A percentile compares a stretch with the other conserved stretches of the same genome.
These are phyloP conservation scores for Numida meleagris DNA, from an alignment of 2,113 vertebrate genomes.

Conservation along the genomic window DNA sequence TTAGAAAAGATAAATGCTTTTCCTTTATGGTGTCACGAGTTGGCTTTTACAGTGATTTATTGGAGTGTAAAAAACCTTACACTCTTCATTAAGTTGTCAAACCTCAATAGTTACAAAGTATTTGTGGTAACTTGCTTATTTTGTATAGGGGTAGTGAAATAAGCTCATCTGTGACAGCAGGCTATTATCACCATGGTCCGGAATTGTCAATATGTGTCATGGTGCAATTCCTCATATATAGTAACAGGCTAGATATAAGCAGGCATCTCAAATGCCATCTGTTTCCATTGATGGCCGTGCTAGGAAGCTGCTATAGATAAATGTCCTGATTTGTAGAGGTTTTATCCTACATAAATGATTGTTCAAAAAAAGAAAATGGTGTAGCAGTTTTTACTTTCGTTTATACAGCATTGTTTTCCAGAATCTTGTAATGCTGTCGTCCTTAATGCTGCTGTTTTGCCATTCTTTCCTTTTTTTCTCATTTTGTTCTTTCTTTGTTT, in stretches of 20 bases:
- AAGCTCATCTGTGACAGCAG: not conserved
- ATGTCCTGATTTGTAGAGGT: not conserved
- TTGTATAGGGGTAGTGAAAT: not conserved
- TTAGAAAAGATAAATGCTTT: not conserved
- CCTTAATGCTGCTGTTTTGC: not conserved
- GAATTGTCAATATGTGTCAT: too few relatives aligned
- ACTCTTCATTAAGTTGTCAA: rapidly evolving
- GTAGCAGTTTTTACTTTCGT: not conserved
- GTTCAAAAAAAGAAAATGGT: not conserved
- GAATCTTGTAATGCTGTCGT: rapidly evolving
- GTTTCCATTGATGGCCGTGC: not conserved
- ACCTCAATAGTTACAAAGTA: not conserved
- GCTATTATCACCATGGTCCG: not conserved
- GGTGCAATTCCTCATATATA: not conserved
- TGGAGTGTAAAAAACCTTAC: not conserved
- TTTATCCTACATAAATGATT: not conserved
- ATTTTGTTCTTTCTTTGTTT: not conserved
- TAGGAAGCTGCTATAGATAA: not conserved
- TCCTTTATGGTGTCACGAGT: not conserved
- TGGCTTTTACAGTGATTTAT: not conserved
- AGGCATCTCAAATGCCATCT: not conserved
- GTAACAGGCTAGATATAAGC: not conserved
- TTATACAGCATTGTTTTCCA: not conserved
- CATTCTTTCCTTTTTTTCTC: not conserved
- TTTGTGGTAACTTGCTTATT: not conserved